Evolutionary conservation across 2,797 vertebrate genomes (phyloP).

Genomic region (Phoeniculus purpureus): DNA sequence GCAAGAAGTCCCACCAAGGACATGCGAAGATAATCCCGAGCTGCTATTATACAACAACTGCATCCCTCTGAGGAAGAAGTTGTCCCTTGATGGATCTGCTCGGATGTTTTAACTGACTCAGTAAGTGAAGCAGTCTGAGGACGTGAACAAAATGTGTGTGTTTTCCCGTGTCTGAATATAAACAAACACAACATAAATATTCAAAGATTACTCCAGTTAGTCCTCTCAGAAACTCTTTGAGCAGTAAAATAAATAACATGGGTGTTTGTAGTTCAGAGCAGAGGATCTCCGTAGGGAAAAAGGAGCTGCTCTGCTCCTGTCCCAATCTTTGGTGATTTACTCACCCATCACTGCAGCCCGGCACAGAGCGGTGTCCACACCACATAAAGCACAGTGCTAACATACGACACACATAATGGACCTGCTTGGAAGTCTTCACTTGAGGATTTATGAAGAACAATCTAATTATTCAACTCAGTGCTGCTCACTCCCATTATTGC

Average conservation of each 20-base stretch:
- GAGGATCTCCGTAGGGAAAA: not conserved
- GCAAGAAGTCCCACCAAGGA: not conserved
- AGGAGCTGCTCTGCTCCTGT: not conserved
- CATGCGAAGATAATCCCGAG: slow-evolving; percentile 19
- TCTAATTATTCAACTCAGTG: slow-evolving; percentile 75
- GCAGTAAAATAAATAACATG: slow-evolving; percentile 18
- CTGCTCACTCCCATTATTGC: slow-evolving; percentile 66
- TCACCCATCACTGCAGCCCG: not conserved
- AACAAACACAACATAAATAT: slow-evolving; percentile 67
- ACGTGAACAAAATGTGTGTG: slow-evolving; percentile 63
- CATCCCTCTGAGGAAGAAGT: slow-evolving; percentile 39
- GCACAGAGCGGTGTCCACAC: slow-evolving; percentile 52
- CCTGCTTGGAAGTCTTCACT: slow-evolving; percentile 60
- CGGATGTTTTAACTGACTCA: slow-evolving; percentile 49
- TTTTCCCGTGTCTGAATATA: slow-evolving; percentile 58
- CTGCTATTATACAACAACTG: not conserved
- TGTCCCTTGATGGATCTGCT: slow-evolving; percentile 41
- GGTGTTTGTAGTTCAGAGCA: slow-evolving; percentile 17
- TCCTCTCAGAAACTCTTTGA: slow-evolving; percentile 22
- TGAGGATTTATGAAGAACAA: slow-evolving; percentile 75
- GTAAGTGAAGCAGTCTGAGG: slow-evolving; percentile 59
- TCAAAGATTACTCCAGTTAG: slow-evolving; percentile 30
- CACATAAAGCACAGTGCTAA: slow-evolving; percentile 50
- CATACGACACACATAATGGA: slow-evolving; percentile 60
- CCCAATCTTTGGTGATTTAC: slow-evolving; percentile 47